A percentile compares a stretch with the other conserved stretches of the same genome.
phyloP scores from a whole-genome alignment of 1,140 invertebrate species.

The Nautilus pompilius region DNA sequence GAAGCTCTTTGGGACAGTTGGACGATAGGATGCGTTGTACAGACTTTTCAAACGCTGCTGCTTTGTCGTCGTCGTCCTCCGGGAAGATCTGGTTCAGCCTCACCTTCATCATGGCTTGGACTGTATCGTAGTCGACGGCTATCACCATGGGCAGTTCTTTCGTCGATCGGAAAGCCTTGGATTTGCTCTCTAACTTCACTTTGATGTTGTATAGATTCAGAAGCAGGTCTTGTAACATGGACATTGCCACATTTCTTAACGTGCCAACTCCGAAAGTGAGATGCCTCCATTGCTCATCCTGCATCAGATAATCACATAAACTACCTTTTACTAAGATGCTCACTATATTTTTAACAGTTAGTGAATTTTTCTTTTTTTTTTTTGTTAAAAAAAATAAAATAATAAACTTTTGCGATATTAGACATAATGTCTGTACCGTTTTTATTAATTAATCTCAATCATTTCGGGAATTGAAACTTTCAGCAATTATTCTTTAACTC shows the following conservation, averaged over 20 bases:
- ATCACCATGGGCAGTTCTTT: constrained; percentile 12
- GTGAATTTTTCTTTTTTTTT: too few relatives aligned
- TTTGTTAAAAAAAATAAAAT: too few relatives aligned
- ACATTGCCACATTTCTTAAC: constrained; percentile 19
- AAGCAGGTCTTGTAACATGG: constrained; percentile 19
- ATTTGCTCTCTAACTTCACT: constrained; percentile 11
- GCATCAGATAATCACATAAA: too few relatives aligned
- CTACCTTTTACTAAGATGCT: too few relatives aligned
- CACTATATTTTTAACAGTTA: too few relatives aligned
- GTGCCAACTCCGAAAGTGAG: constrained; percentile 23
- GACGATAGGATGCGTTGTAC: constrained; percentile 11
- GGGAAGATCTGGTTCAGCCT: constrained; percentile 4
- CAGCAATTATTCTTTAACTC: too few relatives aligned
- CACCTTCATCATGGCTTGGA: neutral
- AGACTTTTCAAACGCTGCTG: constrained; percentile 8
- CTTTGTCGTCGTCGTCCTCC: constrained; percentile 1
- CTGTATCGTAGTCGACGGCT: constrained; percentile 1
- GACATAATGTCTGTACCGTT: too few relatives aligned
- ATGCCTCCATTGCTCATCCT: too few relatives aligned
- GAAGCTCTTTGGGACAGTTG: constrained; percentile 7
- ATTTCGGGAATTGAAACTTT: too few relatives aligned
- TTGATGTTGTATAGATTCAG: constrained; percentile 26
- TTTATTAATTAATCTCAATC: too few relatives aligned
- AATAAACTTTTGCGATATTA: too few relatives aligned
- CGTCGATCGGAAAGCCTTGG: constrained; percentile 13